phyloP scores from a whole-genome alignment of 2,888 invertebrate genomes.

The Drosophila borealis region DNA sequence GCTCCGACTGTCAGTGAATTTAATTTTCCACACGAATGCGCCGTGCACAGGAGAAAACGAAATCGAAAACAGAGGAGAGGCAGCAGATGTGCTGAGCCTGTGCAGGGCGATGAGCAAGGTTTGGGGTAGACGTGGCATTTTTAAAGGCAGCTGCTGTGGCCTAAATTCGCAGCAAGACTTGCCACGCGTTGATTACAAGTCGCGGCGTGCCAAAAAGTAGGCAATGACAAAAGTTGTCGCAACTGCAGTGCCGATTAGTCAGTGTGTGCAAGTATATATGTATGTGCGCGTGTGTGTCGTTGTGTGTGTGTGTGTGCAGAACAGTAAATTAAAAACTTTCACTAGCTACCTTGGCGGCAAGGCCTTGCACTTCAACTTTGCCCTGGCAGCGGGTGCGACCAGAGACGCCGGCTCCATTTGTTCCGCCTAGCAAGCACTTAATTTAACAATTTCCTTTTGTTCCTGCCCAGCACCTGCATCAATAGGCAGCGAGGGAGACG shows the following conservation, averaged over 20 bases:
- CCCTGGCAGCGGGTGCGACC: constrained; percentile 7
- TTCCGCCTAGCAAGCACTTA: constrained; percentile 65
- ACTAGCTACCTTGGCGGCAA: constrained; percentile 44
- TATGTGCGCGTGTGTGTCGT: neutral
- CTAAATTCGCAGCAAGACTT: constrained; percentile 24
- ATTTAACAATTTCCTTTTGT: constrained; percentile 77
- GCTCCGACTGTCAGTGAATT: constrained; percentile 64
- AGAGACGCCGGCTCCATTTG: constrained; percentile 24
- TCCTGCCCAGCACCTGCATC: constrained; percentile 40
- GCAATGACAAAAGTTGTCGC: constrained; percentile 60
- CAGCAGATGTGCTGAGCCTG: neutral
- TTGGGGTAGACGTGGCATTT: neutral
- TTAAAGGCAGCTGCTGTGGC: constrained; percentile 22
- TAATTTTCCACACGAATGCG: constrained; percentile 78
- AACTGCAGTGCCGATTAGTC: constrained; percentile 42
- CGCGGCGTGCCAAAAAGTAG: constrained; percentile 47
- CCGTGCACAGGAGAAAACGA: constrained; percentile 52
- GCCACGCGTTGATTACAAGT: constrained; percentile 64
- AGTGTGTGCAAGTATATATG: neutral
- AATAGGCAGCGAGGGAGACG: constrained; percentile 19
- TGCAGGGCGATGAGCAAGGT: neutral
- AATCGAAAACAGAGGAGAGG: constrained; percentile 48
- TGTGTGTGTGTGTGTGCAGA: constrained; percentile 19
- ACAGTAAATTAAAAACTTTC: constrained; percentile 66
- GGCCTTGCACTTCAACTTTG: constrained; percentile 62